These are phyloP conservation scores for Nothoprocta perdicaria DNA, from an alignment of 2,113 vertebrate genomes.

Conservation along the genomic window DNA sequence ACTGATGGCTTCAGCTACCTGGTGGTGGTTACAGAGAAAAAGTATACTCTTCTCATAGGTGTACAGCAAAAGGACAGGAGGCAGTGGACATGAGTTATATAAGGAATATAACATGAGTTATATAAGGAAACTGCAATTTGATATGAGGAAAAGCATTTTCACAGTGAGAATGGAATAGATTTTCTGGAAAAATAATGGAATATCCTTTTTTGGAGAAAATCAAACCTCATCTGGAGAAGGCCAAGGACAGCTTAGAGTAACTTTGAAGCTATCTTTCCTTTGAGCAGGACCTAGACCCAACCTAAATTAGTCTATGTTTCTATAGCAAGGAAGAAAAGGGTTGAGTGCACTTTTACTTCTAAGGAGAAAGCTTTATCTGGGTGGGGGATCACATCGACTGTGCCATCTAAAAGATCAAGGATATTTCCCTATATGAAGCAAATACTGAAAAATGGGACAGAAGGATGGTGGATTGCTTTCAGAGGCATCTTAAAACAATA, in stretches of 20 bases:
- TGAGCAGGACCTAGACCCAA: neutral
- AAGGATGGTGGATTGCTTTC: neutral
- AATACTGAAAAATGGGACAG: neutral
- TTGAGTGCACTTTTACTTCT: fast-evolving
- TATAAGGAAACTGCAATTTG: neutral
- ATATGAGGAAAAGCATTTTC: neutral
- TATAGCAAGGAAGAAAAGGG: neutral
- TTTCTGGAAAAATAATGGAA: neutral
- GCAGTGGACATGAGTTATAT: too few relatives aligned
- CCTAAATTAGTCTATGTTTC: neutral
- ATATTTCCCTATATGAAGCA: neutral
- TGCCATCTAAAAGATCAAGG: neutral
- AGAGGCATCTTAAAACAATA: neutral
- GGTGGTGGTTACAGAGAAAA: neutral
- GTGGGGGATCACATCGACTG: neutral
- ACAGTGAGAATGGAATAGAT: neutral
- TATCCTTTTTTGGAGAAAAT: fast-evolving
- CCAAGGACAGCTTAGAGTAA: too few relatives aligned
- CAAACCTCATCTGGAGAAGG: neutral
- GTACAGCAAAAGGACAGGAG: neutral
- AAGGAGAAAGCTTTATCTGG: neutral
- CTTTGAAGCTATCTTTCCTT: neutral
- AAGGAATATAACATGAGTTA: too few relatives aligned
- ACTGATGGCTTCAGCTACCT: neutral
- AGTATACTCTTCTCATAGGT: neutral